Evolutionary conservation across 1,140 invertebrate species (phyloP).

Genomic region (Caerostris extrusa): DNA sequence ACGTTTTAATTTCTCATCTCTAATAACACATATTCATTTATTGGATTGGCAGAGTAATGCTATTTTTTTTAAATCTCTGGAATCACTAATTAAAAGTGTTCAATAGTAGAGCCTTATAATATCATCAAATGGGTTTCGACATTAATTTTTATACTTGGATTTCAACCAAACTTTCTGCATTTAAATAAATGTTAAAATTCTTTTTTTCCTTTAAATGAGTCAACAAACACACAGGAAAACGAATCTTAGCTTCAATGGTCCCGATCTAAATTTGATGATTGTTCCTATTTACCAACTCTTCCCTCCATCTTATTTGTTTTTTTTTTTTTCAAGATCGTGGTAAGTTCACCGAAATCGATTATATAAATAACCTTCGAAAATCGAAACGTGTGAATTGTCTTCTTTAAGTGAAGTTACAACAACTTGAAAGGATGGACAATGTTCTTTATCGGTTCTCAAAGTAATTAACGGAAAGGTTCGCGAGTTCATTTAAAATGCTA

Average conservation of each 20-base stretch:
- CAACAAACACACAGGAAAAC: not conserved
- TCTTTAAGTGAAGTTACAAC: conserved; percentile 55
- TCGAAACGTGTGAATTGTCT: conserved; percentile 43
- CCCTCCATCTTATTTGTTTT: not conserved
- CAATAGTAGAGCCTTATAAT: too few relatives aligned
- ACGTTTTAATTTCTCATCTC: too few relatives aligned
- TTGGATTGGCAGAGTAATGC: too few relatives aligned
- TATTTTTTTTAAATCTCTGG: too few relatives aligned
- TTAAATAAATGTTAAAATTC: too few relatives aligned
- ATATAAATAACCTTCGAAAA: conserved; percentile 56
- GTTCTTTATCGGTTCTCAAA: conserved; percentile 64
- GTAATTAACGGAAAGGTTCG: conserved; percentile 57
- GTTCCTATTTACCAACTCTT: not conserved
- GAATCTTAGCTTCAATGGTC: not conserved
- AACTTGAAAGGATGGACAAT: conserved; percentile 30
- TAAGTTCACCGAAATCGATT: conserved; percentile 41
- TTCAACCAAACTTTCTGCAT: too few relatives aligned
- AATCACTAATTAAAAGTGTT: too few relatives aligned
- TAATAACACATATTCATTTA: too few relatives aligned
- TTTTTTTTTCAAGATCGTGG: not conserved
- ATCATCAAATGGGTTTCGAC: too few relatives aligned
- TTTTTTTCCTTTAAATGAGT: too few relatives aligned
- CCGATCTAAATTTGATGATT: not conserved
- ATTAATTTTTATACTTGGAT: too few relatives aligned
- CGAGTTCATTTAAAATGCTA: conserved; percentile 61